These are phyloP conservation scores for Datnioides undecimradiatus DNA, from an alignment of 2,113 vertebrate genomes.

Conservation along the genomic window DNA sequence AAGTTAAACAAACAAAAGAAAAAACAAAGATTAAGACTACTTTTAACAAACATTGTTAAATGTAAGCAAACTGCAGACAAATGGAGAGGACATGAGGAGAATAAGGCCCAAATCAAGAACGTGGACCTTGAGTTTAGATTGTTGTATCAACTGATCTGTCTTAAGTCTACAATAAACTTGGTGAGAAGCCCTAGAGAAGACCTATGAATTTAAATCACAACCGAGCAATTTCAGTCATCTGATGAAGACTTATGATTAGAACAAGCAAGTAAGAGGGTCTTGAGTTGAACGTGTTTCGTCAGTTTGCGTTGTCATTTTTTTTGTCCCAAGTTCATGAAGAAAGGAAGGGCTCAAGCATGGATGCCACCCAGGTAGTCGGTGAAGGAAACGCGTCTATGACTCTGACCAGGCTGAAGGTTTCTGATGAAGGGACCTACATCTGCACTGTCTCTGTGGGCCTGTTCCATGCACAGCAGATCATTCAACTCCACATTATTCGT, in stretches of 20 bases:
- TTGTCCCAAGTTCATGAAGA: slow-evolving; percentile 62
- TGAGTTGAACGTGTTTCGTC: background rate
- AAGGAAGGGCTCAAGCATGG: slow-evolving; percentile 70
- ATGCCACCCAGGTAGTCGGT: slow-evolving; percentile 53
- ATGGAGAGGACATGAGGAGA: background rate
- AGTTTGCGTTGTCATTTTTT: slow-evolving; percentile 9
- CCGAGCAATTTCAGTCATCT: background rate
- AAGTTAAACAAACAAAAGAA: no score
- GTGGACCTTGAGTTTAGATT: no score
- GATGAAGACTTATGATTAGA: background rate
- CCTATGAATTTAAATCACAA: background rate
- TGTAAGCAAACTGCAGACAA: background rate
- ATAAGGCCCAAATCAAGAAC: background rate
- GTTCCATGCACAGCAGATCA: slow-evolving; percentile 85
- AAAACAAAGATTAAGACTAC: background rate
- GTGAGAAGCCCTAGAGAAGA: no score
- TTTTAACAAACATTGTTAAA: background rate
- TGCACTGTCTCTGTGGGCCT: slow-evolving; percentile 79
- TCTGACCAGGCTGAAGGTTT: slow-evolving; percentile 76
- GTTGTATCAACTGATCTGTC: background rate
- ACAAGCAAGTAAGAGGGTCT: background rate
- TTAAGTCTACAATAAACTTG: background rate
- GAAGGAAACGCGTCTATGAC: slow-evolving; percentile 82
- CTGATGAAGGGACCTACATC: slow-evolving; percentile 87
- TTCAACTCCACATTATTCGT: slow-evolving; percentile 84